These are phyloP conservation scores for Lichenostomus cassidix DNA, from an alignment of 2,113 vertebrate species.

Conservation along the genomic window DNA sequence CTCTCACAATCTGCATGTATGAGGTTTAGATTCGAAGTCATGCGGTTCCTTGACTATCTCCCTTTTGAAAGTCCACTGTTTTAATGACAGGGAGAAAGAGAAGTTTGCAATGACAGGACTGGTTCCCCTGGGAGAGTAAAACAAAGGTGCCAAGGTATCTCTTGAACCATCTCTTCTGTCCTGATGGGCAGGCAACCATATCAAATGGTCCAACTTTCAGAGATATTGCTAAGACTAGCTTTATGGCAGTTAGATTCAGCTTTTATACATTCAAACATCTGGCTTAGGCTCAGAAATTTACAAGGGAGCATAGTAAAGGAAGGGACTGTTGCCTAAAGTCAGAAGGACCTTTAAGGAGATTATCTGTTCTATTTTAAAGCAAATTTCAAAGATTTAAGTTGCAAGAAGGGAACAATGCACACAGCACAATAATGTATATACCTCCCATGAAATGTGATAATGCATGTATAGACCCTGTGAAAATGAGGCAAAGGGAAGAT, in stretches of 20 bases:
- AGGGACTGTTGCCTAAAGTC: background rate
- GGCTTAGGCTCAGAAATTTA: background rate
- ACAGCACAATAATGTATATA: rapidly evolving
- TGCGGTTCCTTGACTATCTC: background rate
- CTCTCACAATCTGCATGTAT: background rate
- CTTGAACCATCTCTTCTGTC: background rate
- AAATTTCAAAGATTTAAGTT: background rate
- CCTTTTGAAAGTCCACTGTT: background rate
- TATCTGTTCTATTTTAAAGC: background rate
- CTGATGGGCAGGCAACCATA: background rate
- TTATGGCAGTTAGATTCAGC: background rate
- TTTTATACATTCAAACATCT: background rate
- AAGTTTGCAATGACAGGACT: background rate
- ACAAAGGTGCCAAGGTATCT: background rate
- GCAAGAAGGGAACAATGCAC: background rate
- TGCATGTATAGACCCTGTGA: background rate
- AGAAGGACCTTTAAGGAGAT: background rate
- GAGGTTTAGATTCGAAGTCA: background rate
- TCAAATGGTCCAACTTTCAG: background rate
- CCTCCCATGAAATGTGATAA: background rate
- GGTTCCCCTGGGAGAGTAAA: background rate
- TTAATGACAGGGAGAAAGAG: background rate
- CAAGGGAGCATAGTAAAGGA: background rate
- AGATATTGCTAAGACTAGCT: background rate
- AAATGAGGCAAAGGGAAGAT: background rate